Evolutionary conservation across 2,888 invertebrate genomes (phyloP), one percentile per base, ranked within the genome.

Genomic region (Lithophane socia): DNA sequence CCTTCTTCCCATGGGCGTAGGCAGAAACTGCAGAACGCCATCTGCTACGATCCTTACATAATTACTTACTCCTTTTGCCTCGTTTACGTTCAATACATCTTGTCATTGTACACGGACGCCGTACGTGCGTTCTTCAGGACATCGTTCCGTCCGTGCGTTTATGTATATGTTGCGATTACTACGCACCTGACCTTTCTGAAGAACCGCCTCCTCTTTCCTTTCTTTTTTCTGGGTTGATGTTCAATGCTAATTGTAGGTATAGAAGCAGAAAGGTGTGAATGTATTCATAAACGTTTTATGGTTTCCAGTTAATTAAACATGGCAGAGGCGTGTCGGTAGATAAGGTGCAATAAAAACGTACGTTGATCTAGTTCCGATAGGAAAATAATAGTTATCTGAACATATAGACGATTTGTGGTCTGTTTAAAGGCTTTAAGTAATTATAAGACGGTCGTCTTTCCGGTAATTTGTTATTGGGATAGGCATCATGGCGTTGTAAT

Each of bases 251-350:
- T 37, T 18, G 13, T 67, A 49, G 16, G 37, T 7, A 18, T 13
- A 12, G 13, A 47, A 47, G 47, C 72, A 49, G 49, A 8, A 67
- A 52, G n/a, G 52, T 75, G 44, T 73, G 29, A 37, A 73, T 73
- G 16, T 72, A 49, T 60, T 42, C 18, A 61, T 73, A 61, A 69
- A 52, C 16, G 16, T 5, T 75, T 73, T 44, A 73, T 54, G 10
- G 18, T 73, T 73, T 37, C 29, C 2, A 73, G 52, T 44, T 76
- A 76, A 75, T 76, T 44, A 66, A 60, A 76, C 75, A 75, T 24
- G 60, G 52, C n/a, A n/a, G 7, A 60, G 76, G 76, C 37, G 52
- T 76, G 76, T 60, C 60, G 52, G 21, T 74, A 21, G 70, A 8
- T 21, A 21, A 13, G n/a, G 29, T 54, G 18, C 18, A 54, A 54